phyloP scores from a whole-genome alignment of 2,888 invertebrate species.

The Amblyteles armatorius region DNA sequence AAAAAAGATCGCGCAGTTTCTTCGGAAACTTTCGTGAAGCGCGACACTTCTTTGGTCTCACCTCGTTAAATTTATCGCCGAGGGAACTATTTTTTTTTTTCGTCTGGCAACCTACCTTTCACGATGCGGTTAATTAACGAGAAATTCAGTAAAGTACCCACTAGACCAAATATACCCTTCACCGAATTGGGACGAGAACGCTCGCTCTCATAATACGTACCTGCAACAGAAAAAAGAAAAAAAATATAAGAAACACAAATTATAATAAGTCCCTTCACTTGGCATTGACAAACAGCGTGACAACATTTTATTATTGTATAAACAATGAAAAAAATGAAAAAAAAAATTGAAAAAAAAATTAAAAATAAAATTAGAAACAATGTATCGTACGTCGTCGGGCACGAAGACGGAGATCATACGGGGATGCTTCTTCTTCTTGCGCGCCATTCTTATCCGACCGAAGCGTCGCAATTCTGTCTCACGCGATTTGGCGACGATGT shows the following conservation, averaged over 20 bases:
- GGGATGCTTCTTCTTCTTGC: conserved; percentile 80
- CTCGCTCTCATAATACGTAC: conserved; percentile 72
- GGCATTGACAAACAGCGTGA: too few species aligned
- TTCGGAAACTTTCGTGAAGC: not conserved
- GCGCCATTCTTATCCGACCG: conserved; percentile 75
- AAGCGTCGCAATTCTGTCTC: conserved; percentile 1
- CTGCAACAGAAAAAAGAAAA: conserved; percentile 73
- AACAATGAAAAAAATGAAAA: not conserved
- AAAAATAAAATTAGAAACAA: not conserved
- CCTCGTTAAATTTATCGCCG: not conserved
- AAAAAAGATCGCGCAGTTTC: conserved; percentile 17
- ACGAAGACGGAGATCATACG: conserved; percentile 82
- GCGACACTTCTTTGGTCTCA: conserved; percentile 19
- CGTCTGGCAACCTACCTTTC: conserved; percentile 45
- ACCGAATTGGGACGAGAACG: not conserved
- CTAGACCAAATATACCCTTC: not conserved
- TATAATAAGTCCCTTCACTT: conserved; percentile 3
- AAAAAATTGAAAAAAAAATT: not conserved
- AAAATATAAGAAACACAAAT: conserved; percentile 5
- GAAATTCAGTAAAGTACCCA: conserved; percentile 3
- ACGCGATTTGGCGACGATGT: not conserved
- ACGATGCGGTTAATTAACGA: not conserved
- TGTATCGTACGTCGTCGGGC: conserved; percentile 80
- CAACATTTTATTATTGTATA: not conserved
- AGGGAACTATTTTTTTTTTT: not conserved